phyloP scores from a whole-genome alignment of 2,797 vertebrate species.

The Hybognathus amarus region DNA sequence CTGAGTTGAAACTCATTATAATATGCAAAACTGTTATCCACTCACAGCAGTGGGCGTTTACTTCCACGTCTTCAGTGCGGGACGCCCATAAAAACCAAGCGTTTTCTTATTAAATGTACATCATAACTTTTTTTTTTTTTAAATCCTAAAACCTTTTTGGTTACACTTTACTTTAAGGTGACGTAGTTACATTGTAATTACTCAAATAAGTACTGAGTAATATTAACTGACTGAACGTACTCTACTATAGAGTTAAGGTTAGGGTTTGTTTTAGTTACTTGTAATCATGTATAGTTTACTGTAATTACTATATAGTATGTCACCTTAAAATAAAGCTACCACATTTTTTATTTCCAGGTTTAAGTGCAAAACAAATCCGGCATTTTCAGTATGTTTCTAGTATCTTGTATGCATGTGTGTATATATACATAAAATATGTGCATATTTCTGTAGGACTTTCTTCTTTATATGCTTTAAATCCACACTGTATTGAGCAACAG shows the following conservation, averaged over 20 bases:
- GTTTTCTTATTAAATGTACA: background rate
- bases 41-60: no score
- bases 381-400: background rate
- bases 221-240: background rate
- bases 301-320: background rate
- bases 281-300: background rate
- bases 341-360: background rate
- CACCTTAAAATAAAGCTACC: background rate
- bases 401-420: background rate
- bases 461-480: conserved; percentile 15
- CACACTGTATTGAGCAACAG: background rate
- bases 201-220: background rate
- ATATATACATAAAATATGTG: background rate
- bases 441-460: background rate
- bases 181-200: background rate
- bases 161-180: background rate
- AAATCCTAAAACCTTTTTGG: background rate
- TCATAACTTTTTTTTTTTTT: background rate
- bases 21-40: no score
- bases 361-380: background rate
- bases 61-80: no score
- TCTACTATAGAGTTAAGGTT: background rate
- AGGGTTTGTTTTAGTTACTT: background rate
- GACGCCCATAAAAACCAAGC: no score
- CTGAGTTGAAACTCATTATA: no score